phyloP scores from a whole-genome alignment of 2,113 vertebrate species.

The Holacanthus passer region DNA sequence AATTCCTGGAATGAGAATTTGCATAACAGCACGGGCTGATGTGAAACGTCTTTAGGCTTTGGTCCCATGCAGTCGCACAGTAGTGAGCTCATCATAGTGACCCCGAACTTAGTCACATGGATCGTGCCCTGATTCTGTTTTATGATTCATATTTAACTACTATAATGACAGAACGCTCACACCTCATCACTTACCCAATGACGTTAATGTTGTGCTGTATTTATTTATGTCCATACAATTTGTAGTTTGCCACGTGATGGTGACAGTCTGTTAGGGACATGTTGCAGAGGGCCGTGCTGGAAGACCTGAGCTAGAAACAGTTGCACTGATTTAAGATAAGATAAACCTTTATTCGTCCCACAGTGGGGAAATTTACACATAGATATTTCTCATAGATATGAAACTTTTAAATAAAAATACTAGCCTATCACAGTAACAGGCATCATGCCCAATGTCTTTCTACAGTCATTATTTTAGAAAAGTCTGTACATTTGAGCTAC shows the following conservation, averaged over 20 bases:
- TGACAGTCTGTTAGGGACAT: neutral
- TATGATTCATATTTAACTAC: neutral
- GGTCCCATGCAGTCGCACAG: neutral
- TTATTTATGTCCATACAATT: too few relatives aligned
- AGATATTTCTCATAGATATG: too few relatives aligned
- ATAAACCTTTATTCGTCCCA: too few relatives aligned
- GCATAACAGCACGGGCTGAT: neutral
- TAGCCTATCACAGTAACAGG: too few relatives aligned
- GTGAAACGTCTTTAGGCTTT: conserved; percentile 2
- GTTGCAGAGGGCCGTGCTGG: neutral
- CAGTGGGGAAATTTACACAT: too few relatives aligned
- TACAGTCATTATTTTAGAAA: too few relatives aligned
- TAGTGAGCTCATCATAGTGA: neutral
- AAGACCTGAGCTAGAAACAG: neutral
- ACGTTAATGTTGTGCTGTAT: too few relatives aligned
- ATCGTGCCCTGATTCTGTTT: neutral
- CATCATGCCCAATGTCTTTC: too few relatives aligned
- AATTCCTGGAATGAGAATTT: conserved; percentile 8
- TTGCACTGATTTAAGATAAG: neutral
- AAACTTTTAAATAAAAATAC: too few relatives aligned
- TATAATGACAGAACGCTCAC: neutral
- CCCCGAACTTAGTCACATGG: neutral
- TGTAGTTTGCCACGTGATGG: too few relatives aligned
- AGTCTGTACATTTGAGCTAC: too few relatives aligned
- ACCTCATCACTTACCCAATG: neutral